Evolutionary conservation across 1,140 invertebrate genomes (phyloP), one percentile per base, ranked within the genome.

Genomic region (Drosophila virilis): DNA sequence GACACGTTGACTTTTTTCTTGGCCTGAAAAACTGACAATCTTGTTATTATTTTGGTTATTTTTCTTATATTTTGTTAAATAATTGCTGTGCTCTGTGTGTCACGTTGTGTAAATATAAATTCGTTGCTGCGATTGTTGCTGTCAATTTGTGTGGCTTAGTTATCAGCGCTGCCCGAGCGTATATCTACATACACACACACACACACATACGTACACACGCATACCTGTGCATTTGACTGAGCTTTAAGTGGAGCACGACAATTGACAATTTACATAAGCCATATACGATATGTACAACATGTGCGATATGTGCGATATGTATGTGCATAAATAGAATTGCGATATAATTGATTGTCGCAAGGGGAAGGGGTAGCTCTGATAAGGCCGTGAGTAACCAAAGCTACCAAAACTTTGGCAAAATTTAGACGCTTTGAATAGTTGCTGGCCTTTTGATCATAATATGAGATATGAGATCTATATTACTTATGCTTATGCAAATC

Each of bases 261-360:
- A 85, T 85, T 85, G 82, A 13, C 74, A 85, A 69, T 80, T 83
- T 80, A 77, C 80, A 69, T 77, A 77, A 59, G 69, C 37, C 46
- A 33, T 50, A 35, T 69, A 64, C 6, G 15, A 15, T 78, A 32
- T 32, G 10, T 13, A 35, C 6, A 48, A 28, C 5, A 28, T 28
- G 22, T 28, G 4, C 22, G 4, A 12, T 28, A 32, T 32, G 28
- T 13, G 4, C 4, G 22, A 50, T 35, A 17, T 55, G 38, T 40
- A 12, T 5, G 37, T 42, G 13, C 17, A 40, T 38, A 51, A 9
- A 22, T 8, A 46, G 33, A 37, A 52, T 35, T 33, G 42, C 22
- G 28, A 60, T 58, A 43, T 43, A 33, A 8, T 46, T 15, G 51
- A 65, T 65, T 55, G 51, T 38, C 32, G 50, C 9, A 32, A 13